Percentiles rank a stretch among this genome's conserved stretches.
These are phyloP conservation scores for Cottus gobio DNA, from an alignment of 2,113 vertebrate species.

Conservation along the genomic window DNA sequence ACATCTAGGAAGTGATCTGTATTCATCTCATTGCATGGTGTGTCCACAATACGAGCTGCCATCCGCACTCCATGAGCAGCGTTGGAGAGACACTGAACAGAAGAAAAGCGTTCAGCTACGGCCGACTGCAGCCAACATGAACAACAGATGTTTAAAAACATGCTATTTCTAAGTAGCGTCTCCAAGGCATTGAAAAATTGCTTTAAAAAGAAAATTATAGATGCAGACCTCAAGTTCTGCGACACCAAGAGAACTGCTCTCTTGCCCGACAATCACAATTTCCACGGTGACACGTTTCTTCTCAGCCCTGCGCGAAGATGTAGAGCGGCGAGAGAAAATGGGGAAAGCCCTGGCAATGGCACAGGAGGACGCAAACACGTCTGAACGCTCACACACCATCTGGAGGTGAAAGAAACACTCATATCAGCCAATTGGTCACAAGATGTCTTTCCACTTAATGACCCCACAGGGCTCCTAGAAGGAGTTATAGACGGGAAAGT, in stretches of 20 bases:
- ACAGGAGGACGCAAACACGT: slow-evolving; percentile 93
- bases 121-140: neutral
- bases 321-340: slow-evolving; percentile 91
- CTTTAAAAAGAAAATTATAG: neutral
- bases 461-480: neutral
- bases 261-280: slow-evolving; percentile 90
- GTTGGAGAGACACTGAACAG: slow-evolving; percentile 88
- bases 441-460: neutral
- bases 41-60: slow-evolving; percentile 97
- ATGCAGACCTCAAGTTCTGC: slow-evolving; percentile 85
- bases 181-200: neutral
- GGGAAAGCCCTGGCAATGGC: slow-evolving; percentile 95
- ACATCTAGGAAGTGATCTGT: slow-evolving; percentile 94
- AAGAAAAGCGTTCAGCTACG: slow-evolving; percentile 19
- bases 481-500: neutral
- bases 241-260: slow-evolving; percentile 85
- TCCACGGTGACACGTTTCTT: slow-evolving; percentile 92
- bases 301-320: slow-evolving; percentile 85
- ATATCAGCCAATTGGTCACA: neutral
- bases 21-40: slow-evolving; percentile 97
- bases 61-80: slow-evolving; percentile 92
- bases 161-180: neutral
- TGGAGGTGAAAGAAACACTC: slow-evolving; percentile 70
- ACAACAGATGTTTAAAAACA: neutral
- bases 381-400: slow-evolving; percentile 94